Conservation (phyloP, 2,888 invertebrate species). For the Xanthorhoe spadicearia region DNA sequence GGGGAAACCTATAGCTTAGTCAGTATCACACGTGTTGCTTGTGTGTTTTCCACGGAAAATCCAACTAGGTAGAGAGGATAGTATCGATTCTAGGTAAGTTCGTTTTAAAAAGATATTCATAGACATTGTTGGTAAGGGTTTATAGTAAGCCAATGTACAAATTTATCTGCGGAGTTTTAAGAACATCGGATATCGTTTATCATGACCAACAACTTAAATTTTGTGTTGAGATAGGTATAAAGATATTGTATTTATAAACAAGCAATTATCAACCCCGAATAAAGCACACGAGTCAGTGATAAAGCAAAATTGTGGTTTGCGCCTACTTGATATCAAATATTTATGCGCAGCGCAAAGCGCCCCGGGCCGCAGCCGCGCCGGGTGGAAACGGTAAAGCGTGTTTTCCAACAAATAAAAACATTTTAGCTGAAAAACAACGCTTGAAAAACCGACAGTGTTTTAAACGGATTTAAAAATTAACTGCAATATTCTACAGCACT, state of each 20-base stretch:
- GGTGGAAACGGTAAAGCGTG: slow-evolving; percentile 59
- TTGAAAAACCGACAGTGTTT: slow-evolving; percentile 47
- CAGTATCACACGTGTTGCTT: background rate
- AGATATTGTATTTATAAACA: slow-evolving; percentile 45
- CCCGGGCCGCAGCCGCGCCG: slow-evolving; percentile 53
- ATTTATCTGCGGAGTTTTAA: no score
- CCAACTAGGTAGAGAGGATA: background rate
- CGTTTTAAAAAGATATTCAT: background rate
- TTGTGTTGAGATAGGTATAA: no score
- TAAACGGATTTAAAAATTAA: slow-evolving; percentile 42
- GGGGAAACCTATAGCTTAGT: background rate
- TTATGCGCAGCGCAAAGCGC: slow-evolving; percentile 57
- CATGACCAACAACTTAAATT: no score
- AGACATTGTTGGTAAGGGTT: background rate
- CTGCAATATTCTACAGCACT: slow-evolving; percentile 32
- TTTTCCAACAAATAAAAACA: slow-evolving; percentile 60
- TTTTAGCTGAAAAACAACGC: slow-evolving; percentile 58
- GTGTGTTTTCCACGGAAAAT: background rate
- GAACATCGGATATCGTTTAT: no score
- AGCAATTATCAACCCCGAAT: slow-evolving; percentile 51
- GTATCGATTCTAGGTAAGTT: background rate
- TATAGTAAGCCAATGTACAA: background rate
- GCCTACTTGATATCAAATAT: slow-evolving; percentile 67
- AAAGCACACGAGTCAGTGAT: slow-evolving; percentile 51
- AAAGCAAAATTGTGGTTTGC: slow-evolving; percentile 61